Conservation (phyloP, 2,797 vertebrate species). For the Agapornis canus region DNA sequence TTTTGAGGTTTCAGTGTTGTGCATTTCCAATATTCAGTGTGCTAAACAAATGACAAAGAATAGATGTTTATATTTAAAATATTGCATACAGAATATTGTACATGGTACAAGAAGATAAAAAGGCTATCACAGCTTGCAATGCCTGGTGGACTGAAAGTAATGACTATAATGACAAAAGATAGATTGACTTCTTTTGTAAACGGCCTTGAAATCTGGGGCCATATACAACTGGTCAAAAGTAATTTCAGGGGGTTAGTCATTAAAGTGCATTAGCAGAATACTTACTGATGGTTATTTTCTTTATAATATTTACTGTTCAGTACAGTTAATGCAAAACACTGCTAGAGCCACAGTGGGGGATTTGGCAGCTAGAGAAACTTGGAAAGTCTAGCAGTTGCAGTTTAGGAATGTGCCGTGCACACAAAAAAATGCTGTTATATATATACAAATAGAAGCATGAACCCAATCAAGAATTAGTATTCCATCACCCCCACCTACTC, state of each 20-base stretch:
- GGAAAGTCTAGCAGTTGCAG: neutral
- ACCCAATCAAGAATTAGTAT: neutral
- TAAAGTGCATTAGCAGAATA: slow-evolving; percentile 36
- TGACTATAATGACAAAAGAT: neutral
- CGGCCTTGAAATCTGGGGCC: neutral
- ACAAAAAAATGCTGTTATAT: neutral
- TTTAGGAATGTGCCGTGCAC: slow-evolving; percentile 47
- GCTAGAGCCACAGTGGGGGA: slow-evolving; percentile 30
- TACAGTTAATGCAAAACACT: slow-evolving; percentile 65
- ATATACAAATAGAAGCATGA: neutral
- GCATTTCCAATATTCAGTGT: neutral
- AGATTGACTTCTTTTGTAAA: neutral
- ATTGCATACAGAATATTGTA: neutral
- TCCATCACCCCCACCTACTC: neutral
- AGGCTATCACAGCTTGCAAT: neutral
- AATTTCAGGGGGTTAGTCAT: neutral
- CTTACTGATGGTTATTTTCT: slow-evolving; percentile 34
- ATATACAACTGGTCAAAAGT: neutral
- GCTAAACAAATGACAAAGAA: neutral
- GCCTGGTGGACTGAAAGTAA: neutral
- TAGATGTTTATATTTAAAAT: neutral
- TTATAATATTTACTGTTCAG: slow-evolving; percentile 62
- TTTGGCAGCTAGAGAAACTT: slow-evolving; percentile 44
- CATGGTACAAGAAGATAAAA: neutral
- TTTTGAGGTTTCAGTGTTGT: neutral